Percentiles rank a stretch among this genome's conserved stretches.
Evolutionary conservation across 1,140 invertebrate genomes (phyloP).

Genomic region (Cyphomyrmex costatus): DNA sequence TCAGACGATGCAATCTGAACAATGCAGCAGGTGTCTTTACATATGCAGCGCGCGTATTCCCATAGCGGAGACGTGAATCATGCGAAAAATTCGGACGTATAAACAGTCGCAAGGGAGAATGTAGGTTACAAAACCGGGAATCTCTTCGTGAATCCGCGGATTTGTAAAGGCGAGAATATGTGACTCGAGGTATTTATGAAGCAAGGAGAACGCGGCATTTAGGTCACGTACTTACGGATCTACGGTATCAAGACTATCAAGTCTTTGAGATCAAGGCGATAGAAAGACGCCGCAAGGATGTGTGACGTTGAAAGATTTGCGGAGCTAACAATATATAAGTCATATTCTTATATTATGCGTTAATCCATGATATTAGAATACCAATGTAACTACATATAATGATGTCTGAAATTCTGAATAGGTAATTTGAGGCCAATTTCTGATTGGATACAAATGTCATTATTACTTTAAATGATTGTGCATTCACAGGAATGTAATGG

Average conservation of each 20-base stretch:
- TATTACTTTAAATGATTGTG: too few relatives aligned
- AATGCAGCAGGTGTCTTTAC: conserved; percentile 60
- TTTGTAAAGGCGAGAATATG: conserved; percentile 16
- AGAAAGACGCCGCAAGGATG: background rate
- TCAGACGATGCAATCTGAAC: conserved; percentile 59
- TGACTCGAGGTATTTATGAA: conserved; percentile 10
- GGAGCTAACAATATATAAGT: background rate
- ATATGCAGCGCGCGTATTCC: conserved; percentile 53
- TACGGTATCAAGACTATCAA: background rate
- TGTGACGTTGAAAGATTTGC: background rate
- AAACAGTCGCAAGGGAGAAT: conserved; percentile 36
- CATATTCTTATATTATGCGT: background rate
- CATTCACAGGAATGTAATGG: too few relatives aligned
- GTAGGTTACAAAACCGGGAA: conserved; percentile 39
- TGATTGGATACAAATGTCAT: too few relatives aligned
- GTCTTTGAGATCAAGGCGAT: background rate
- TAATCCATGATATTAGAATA: too few relatives aligned
- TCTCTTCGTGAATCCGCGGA: background rate
- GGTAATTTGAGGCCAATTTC: too few relatives aligned
- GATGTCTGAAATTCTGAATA: too few relatives aligned
- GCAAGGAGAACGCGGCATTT: background rate
- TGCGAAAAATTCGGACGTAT: conserved; percentile 48
- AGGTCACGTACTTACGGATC: background rate
- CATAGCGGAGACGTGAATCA: conserved; percentile 51
- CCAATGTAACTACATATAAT: too few relatives aligned